Conservation (phyloP, 2,797 vertebrate species). For the Eulemur rubriventer region DNA sequence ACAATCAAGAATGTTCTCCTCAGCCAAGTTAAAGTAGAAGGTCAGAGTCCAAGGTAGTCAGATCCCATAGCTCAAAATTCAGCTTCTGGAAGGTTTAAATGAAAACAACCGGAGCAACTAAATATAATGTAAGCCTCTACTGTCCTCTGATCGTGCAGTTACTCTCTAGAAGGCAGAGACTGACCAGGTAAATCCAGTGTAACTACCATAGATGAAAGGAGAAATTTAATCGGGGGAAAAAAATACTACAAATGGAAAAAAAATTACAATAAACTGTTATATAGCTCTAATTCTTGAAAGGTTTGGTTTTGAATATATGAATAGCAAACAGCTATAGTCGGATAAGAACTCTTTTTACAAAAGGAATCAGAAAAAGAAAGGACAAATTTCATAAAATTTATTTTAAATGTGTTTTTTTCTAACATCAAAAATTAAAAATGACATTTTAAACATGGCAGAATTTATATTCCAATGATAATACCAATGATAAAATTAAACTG, state of each 20-base stretch:
- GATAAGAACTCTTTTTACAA: background rate
- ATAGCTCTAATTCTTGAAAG: background rate
- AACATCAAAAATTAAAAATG: constrained; percentile 8
- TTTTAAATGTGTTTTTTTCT: background rate
- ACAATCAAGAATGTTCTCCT: background rate
- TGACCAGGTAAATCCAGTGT: background rate
- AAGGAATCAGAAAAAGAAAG: constrained; percentile 9
- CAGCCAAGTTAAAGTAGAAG: constrained; percentile 32
- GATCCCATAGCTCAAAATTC: background rate
- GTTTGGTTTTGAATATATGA: background rate
- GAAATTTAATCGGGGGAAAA: background rate
- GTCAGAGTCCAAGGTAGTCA: background rate
- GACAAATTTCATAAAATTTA: background rate
- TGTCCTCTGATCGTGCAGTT: background rate
- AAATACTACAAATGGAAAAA: background rate
- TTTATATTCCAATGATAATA: background rate
- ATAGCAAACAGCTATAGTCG: background rate
- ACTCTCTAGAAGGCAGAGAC: background rate
- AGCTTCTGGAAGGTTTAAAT: constrained; percentile 4
- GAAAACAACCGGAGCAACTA: background rate
- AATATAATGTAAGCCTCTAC: background rate
- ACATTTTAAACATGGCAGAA: background rate
- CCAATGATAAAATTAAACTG: background rate
- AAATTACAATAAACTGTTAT: background rate
- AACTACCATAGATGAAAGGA: background rate